phyloP scores from a whole-genome alignment of 2,888 invertebrate genomes.

The Panorpa germanica region DNA sequence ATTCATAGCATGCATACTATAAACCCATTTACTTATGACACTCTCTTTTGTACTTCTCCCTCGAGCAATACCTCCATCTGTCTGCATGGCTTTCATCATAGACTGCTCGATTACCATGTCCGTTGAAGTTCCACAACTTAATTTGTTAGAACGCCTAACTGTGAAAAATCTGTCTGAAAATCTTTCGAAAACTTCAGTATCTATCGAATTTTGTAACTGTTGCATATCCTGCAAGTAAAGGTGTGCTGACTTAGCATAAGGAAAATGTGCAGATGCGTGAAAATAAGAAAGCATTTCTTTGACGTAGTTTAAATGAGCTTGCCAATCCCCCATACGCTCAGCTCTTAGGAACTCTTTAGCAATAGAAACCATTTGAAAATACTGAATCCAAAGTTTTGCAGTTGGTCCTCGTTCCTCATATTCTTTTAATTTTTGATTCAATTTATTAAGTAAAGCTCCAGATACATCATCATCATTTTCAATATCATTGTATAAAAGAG shows the following conservation, averaged over 20 bases:
- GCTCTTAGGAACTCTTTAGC: constrained; percentile 20
- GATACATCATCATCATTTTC: constrained; percentile 17
- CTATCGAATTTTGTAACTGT: no score
- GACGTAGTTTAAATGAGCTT: constrained; percentile 19
- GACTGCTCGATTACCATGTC: constrained; percentile 17
- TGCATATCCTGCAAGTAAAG: no score
- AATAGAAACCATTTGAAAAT: constrained; percentile 19
- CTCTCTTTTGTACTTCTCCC: constrained; percentile 20
- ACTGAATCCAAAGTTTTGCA: constrained; percentile 18
- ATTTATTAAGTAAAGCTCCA: constrained; percentile 15
- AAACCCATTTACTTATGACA: constrained; percentile 21
- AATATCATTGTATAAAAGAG: constrained; percentile 17
- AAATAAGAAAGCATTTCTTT: constrained; percentile 20
- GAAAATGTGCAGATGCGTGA: no score
- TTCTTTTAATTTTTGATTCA: constrained; percentile 16
- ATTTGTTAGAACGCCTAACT: constrained; percentile 19
- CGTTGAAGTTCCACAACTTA: constrained; percentile 18
- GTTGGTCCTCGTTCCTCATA: constrained; percentile 18
- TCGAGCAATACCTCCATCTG: constrained; percentile 21
- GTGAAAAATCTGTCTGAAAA: constrained; percentile 19
- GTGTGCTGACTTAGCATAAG: no score
- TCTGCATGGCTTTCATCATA: constrained; percentile 18
- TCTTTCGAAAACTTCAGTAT: constrained; percentile 16
- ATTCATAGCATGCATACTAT: constrained; percentile 17
- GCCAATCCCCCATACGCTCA: constrained; percentile 21